Evolutionary conservation across 2,113 vertebrate species (phyloP).

Genomic region (Panthera uncia): DNA sequence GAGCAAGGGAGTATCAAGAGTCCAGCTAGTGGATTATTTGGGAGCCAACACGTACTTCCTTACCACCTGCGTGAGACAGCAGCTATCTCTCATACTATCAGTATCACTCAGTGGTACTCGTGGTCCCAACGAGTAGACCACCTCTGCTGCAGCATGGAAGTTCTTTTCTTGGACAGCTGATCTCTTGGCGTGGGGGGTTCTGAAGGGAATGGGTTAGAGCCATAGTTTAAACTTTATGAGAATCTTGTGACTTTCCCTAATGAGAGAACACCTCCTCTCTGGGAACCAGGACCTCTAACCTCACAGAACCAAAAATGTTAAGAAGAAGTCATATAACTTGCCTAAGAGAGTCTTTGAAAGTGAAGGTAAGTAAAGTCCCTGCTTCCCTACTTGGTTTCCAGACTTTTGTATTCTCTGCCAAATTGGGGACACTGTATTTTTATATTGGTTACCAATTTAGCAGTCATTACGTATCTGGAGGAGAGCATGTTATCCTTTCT

Average conservation of each 20-base stretch:
- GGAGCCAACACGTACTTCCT: not conserved
- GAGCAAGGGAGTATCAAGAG: not conserved
- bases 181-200: not conserved
- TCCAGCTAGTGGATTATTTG: not conserved
- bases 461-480: not conserved
- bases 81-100: no score
- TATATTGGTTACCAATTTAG: not conserved
- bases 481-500: not conserved
- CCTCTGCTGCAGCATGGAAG: not conserved
- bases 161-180: not conserved
- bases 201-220: not conserved
- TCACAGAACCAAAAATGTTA: not conserved
- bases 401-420: not conserved
- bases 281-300: not conserved
- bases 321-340: not conserved
- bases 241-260: not conserved
- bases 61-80: accelerated
- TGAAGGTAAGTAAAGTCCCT: not conserved
- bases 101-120: no score
- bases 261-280: not conserved
- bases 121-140: not conserved
- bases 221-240: not conserved
- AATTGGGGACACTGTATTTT: not conserved
- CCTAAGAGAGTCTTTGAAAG: not conserved
- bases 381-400: not conserved